A percentile compares a stretch with the other conserved stretches of the same genome.
phyloP scores from a whole-genome alignment of 1,140 invertebrate genomes.

The Drosophila gunungcola region DNA sequence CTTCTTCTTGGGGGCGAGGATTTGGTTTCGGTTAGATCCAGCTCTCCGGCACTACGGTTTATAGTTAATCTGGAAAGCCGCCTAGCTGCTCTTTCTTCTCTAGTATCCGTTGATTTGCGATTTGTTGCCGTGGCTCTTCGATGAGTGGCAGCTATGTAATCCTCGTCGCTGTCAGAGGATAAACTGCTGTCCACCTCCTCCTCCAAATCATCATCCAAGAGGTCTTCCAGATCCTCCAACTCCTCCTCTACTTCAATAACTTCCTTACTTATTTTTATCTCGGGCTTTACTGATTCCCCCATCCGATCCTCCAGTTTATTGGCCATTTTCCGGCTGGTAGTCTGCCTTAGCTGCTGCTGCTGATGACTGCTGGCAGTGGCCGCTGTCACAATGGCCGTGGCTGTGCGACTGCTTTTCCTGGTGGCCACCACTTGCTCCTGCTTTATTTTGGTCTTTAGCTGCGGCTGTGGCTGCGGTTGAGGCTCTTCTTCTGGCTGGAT shows the following conservation, averaged over 20 bases:
- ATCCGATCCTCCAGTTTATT: conserved; percentile 82
- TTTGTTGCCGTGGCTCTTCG: conserved; percentile 9
- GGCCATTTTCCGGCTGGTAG: conserved; percentile 21
- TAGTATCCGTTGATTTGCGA: conserved; percentile 31
- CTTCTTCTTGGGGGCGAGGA: conserved; percentile 6
- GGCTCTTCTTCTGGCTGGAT: conserved; percentile 82
- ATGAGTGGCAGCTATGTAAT: conserved; percentile 49
- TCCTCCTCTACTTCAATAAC: conserved; percentile 16
- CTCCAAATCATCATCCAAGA: conserved; percentile 25
- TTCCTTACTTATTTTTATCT: conserved; percentile 77
- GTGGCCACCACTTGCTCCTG: conserved; percentile 56
- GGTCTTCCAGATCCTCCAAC: conserved; percentile 15
- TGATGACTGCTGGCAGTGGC: conserved; percentile 77
- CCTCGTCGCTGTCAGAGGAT: conserved; percentile 63
- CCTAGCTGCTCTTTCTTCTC: conserved; percentile 60
- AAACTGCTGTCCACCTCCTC: conserved; percentile 49
- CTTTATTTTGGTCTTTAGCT: conserved; percentile 28
- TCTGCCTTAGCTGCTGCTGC: conserved; percentile 60
- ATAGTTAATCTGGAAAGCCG: conserved; percentile 56
- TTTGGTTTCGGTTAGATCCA: conserved; percentile 12
- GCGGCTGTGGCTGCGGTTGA: conserved; percentile 33
- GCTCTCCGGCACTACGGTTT: conserved; percentile 37
- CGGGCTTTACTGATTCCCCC: conserved; percentile 64
- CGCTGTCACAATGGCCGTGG: conserved; percentile 76
- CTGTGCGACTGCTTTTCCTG: conserved; percentile 76